These are phyloP conservation scores for Falco concolor DNA, from an alignment of 2,797 vertebrate species.

Conservation along the genomic window DNA sequence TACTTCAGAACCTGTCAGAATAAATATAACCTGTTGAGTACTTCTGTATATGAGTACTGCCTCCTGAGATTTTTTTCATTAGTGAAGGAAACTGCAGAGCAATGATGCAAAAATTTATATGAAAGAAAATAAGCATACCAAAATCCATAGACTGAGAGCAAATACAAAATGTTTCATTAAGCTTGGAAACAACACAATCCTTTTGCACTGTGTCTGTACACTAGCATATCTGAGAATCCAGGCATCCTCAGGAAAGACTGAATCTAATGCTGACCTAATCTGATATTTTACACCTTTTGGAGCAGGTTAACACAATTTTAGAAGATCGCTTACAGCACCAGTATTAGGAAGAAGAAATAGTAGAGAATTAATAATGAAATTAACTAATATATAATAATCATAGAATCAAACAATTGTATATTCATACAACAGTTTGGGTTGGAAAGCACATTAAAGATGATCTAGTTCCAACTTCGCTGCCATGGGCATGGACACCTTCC, in stretches of 20 bases:
- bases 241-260: not conserved
- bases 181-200: not conserved
- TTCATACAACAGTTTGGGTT: too few species aligned
- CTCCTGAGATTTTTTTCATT: not conserved
- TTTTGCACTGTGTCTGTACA: not conserved
- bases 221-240: not conserved
- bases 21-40: not conserved
- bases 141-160: not conserved
- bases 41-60: not conserved
- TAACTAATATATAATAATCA: not conserved
- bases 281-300: not conserved
- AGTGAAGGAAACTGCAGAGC: not conserved
- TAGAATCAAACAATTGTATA: too few species aligned
- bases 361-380: not conserved
- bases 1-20: not conserved
- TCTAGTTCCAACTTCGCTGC: not conserved
- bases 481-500: not conserved
- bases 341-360: not conserved
- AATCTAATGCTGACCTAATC: not conserved
- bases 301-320: not conserved
- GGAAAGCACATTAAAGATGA: too few species aligned
- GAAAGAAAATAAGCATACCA: not conserved
- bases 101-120: not conserved
- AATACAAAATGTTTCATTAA: not conserved
- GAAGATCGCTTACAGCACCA: not conserved